Base-by-base conservation (phyloP, 2,113 vertebrate species). In the Paramormyrops kingsleyae region DNA sequence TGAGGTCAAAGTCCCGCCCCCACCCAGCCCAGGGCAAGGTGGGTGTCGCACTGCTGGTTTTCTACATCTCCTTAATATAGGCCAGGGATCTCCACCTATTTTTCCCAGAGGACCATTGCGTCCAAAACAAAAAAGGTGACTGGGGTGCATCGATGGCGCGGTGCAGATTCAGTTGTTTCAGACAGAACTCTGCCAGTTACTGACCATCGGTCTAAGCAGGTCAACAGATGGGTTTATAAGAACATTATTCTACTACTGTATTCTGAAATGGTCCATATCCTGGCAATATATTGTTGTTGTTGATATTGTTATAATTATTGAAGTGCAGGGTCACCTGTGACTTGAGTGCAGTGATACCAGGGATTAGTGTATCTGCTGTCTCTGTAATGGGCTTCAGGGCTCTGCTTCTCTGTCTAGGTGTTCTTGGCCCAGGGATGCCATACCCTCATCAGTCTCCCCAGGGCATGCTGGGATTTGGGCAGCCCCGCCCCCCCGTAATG, bases 401-500 rank as follows among this genome's bases (percentile, higher is more conserved):
- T 35, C 35, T 4, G 52, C 8, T 88, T 19, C 85, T 6, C 87
- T 49, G 5, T 87, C 0, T 5, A 95, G 92, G 92, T 56, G 88
- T 94, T 89, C 95, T 95, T 39, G 94, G 96, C 21, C 97, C 97
- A 0, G 96, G 92, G 87, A 90, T 98, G 90, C 97, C 97, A 0
- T 98, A 97, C 90, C 97, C 97, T 44, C 97, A 96, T 87, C 97
- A 97, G 93, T 96, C 94, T 24, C 97, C 96, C 62, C 97, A 97
- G 92, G 97, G 96, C 21, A 94, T 97, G 83, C 95, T 98, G 96
- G 96, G 95, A 39, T 98, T 97, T 1, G 97, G 93, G 1, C 97
- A 98, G 94, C 97, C 97, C 15, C 96, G 97, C n/a, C 97, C 97
- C 7, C 97, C 97, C 2, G 94, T 98, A 83, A 94, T 98, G 95